phyloP scores from a whole-genome alignment of 2,113 vertebrate genomes.

The Tichodroma muraria region DNA sequence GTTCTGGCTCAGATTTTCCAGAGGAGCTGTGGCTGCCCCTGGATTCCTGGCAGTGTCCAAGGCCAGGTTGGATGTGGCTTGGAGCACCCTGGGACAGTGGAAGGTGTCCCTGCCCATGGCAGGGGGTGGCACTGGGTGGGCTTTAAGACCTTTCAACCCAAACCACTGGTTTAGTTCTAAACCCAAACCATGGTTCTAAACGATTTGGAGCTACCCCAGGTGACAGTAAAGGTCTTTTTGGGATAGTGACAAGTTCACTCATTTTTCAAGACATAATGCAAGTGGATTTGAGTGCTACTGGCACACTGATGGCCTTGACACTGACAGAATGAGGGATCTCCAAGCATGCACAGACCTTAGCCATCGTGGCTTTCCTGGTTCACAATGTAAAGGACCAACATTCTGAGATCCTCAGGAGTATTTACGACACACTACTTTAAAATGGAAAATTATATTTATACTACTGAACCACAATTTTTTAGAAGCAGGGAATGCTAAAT shows the following conservation, averaged over 20 bases:
- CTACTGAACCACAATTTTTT: neutral
- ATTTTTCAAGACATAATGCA: neutral
- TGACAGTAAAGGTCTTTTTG: neutral
- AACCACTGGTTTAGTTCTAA: neutral
- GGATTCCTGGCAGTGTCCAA: neutral
- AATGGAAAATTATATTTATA: neutral
- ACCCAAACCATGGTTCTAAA: neutral
- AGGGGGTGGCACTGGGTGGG: neutral
- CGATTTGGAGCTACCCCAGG: neutral
- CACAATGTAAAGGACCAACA: neutral
- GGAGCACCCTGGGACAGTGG: fast-evolving
- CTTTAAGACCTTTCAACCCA: neutral
- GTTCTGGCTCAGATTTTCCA: neutral
- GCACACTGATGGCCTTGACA: neutral
- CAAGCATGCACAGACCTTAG: neutral
- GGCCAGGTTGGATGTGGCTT: fast-evolving
- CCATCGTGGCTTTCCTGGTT: neutral
- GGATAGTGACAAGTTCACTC: neutral
- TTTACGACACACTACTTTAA: neutral
- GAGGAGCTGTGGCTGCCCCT: neutral
- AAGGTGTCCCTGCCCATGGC: neutral
- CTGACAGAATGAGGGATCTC: neutral
- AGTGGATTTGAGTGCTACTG: neutral
- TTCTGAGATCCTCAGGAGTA: neutral
- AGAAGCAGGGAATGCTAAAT: neutral